These are phyloP conservation scores for Cataglyphis altisquamis DNA, from an alignment of 2,888 invertebrate genomes.

Conservation along the genomic window DNA sequence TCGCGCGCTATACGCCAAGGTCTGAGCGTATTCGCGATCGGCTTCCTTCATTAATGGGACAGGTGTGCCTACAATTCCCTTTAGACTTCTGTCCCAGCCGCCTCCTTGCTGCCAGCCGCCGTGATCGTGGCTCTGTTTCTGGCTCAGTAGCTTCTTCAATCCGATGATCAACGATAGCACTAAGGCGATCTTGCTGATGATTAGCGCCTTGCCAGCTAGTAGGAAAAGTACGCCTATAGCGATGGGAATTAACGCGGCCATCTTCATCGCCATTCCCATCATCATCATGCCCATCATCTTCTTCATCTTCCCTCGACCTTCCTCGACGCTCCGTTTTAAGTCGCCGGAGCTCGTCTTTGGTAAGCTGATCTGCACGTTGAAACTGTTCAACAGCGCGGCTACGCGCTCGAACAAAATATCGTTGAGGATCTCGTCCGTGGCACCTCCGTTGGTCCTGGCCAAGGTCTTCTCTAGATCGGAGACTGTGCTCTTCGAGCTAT, in stretches of 20 bases:
- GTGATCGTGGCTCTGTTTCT: slow-evolving; percentile 88
- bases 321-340: slow-evolving; percentile 91
- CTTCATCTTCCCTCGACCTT: slow-evolving; percentile 95
- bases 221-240: slow-evolving; percentile 94
- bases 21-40: slow-evolving; percentile 87
- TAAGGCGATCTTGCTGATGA: slow-evolving; percentile 93
- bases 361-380: slow-evolving; percentile 92
- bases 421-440: slow-evolving; percentile 90
- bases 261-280: slow-evolving; percentile 95
- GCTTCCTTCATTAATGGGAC: slow-evolving; percentile 79
- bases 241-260: slow-evolving; percentile 93
- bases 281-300: slow-evolving; percentile 97
- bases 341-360: slow-evolving; percentile 91
- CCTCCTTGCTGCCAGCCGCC: slow-evolving; percentile 83
- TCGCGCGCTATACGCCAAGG: slow-evolving; percentile 90
- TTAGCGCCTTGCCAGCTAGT: slow-evolving; percentile 94
- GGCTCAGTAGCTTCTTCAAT: slow-evolving; percentile 92
- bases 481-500: slow-evolving; percentile 76
- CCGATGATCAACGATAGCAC: slow-evolving; percentile 93
- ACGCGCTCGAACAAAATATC: slow-evolving; percentile 91
- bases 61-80: slow-evolving; percentile 71
- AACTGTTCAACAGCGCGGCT: slow-evolving; percentile 91
- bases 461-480: slow-evolving; percentile 89
- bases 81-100: slow-evolving; percentile 91
- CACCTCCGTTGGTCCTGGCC: slow-evolving; percentile 89